These are phyloP conservation scores for Oscheius sp. DNA, from an alignment of 2,888 invertebrate genomes.

Conservation along the genomic window DNA sequence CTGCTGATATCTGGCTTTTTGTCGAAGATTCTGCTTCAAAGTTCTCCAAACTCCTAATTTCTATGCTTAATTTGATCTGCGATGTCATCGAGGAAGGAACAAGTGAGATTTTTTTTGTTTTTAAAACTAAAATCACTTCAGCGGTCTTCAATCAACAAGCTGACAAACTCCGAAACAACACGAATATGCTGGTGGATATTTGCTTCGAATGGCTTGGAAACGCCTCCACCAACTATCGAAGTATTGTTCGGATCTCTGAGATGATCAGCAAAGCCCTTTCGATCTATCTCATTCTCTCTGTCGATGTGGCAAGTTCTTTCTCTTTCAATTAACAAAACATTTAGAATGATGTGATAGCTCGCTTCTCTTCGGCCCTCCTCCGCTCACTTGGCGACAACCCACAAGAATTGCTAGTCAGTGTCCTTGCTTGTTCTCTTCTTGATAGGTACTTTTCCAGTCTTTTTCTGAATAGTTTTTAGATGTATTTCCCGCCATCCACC, in stretches of 20 bases:
- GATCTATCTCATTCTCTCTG: slow-evolving; percentile 20
- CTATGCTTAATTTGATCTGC: slow-evolving; percentile 25
- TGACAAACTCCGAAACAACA: not conserved
- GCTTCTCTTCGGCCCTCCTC: slow-evolving; percentile 16
- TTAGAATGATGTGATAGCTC: slow-evolving; percentile 19
- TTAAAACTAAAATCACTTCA: not conserved
- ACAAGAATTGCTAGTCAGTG: slow-evolving; percentile 4
- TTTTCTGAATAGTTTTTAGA: slow-evolving; percentile 11
- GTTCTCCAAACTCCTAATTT: slow-evolving; percentile 34
- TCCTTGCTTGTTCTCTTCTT: slow-evolving; percentile 16
- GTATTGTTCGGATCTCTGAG: slow-evolving; percentile 17
- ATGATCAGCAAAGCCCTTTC: slow-evolving; percentile 29
- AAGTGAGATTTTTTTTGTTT: not conserved
- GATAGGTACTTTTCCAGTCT: slow-evolving; percentile 11
- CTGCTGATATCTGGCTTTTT: slow-evolving; percentile 47
- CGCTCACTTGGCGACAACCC: not conserved
- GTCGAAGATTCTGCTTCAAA: slow-evolving; percentile 44
- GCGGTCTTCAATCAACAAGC: slow-evolving; percentile 10
- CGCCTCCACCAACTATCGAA: slow-evolving; percentile 19
- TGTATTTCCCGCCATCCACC: slow-evolving; percentile 29
- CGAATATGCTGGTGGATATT: slow-evolving; percentile 16
- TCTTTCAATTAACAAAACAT: not conserved
- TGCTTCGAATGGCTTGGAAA: slow-evolving; percentile 32
- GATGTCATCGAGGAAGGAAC: slow-evolving; percentile 26
- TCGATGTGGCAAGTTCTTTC: not conserved